Evolutionary conservation across 1,140 invertebrate genomes (phyloP).

Genomic region (Solenopsis invicta): DNA sequence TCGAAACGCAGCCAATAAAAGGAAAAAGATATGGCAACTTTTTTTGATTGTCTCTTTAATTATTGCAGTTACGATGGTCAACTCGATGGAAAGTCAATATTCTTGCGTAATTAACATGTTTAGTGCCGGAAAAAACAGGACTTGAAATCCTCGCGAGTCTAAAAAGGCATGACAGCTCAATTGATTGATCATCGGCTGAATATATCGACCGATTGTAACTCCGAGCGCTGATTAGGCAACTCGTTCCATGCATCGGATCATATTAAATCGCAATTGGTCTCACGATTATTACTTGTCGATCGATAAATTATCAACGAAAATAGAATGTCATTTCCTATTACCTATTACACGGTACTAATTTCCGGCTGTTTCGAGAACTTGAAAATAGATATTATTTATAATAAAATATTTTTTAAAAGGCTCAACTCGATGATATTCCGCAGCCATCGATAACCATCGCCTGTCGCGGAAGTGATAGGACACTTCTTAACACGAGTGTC

Average conservation of each 20-base stretch:
- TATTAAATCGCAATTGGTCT: background rate
- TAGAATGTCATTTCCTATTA: constrained; percentile 16
- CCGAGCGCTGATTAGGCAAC: constrained; percentile 27
- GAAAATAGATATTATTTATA: background rate
- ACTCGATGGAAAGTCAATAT: constrained; percentile 16
- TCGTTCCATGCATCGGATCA: background rate
- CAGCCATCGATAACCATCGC: constrained; percentile 15
- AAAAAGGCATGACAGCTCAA: constrained; percentile 19
- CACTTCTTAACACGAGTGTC: constrained; percentile 36
- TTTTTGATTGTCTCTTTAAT: background rate
- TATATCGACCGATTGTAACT: constrained; percentile 31
- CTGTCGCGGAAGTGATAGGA: constrained; percentile 19
- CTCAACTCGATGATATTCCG: background rate
- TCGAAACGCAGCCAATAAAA: too few relatives aligned
- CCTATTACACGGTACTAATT: background rate
- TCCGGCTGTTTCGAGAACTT: background rate
- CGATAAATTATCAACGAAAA: background rate
- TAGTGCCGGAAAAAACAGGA: background rate
- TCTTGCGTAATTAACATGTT: constrained; percentile 17
- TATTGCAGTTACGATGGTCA: background rate
- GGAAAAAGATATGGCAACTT: too few relatives aligned
- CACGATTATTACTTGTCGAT: background rate
- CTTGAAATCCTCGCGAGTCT: constrained; percentile 5
- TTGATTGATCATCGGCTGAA: constrained; percentile 33
- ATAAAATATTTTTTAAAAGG: background rate